These are phyloP conservation scores for Gadopsis bispinosus DNA, from an alignment of 2,797 vertebrate species.

Conservation along the genomic window DNA sequence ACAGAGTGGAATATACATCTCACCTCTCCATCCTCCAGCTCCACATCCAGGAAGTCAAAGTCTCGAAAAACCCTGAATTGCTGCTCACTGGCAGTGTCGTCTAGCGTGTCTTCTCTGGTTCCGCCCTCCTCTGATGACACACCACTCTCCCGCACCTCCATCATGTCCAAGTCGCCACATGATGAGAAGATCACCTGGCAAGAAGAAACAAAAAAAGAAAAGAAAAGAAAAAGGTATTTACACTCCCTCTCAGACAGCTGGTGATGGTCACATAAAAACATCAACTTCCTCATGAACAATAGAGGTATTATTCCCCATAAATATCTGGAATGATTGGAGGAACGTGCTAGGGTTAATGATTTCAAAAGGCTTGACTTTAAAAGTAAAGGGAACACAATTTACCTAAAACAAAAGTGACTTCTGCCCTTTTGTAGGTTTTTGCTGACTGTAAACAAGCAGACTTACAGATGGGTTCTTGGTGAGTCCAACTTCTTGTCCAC, in stretches of 20 bases:
- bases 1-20: constrained; percentile 27
- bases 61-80: constrained; percentile 98
- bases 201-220: background rate
- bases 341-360: background rate
- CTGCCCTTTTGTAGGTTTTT: background rate
- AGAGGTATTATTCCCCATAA: background rate
- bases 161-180: constrained; percentile 97
- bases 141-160: constrained; percentile 95
- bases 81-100: constrained; percentile 97
- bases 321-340: background rate
- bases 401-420: background rate
- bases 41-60: constrained; percentile 98
- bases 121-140: constrained; percentile 96
- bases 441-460: background rate
- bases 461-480: constrained; percentile 99
- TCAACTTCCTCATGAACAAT: background rate
- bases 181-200: constrained; percentile 98
- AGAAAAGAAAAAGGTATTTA: background rate
- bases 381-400: background rate
- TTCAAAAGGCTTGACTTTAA: background rate
- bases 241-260: background rate
- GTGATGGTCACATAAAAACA: background rate
- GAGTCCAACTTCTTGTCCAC: constrained; percentile 97
- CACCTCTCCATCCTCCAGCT: constrained; percentile 99
- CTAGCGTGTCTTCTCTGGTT: constrained; percentile 92